Evolutionary conservation across 2,888 invertebrate genomes (phyloP).

Genomic region (Sarcophaga carnaria): DNA sequence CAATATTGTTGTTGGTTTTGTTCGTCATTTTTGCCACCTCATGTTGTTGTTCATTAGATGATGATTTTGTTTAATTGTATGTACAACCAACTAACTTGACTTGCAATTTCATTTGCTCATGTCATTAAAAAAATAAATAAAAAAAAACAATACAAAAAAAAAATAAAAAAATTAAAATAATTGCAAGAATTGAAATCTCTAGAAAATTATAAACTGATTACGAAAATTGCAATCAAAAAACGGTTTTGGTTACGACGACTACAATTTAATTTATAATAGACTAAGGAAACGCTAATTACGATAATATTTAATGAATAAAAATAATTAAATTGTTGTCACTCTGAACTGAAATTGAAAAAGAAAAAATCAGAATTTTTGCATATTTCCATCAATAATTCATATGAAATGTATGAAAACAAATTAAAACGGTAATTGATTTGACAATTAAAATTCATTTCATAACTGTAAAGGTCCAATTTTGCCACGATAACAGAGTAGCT

Average conservation of each 20-base stretch:
- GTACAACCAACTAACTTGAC: constrained; percentile 1
- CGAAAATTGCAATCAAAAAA: neutral
- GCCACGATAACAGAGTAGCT: no score
- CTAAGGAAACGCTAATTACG: neutral
- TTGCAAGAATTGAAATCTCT: neutral
- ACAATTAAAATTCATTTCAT: no score
- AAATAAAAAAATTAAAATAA: neutral
- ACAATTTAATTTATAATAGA: neutral
- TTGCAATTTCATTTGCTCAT: constrained; percentile 36
- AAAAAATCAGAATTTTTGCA: no score
- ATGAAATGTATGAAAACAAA: no score
- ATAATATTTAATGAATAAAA: no score
- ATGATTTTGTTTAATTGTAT: constrained; percentile 56
- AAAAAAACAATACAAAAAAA: neutral
- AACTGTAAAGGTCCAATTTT: no score
- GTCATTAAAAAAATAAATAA: neutral
- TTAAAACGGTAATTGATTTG: no score
- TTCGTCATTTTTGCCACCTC: constrained; percentile 62
- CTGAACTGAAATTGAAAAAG: no score
- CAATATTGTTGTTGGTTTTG: neutral
- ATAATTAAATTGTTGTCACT: no score
- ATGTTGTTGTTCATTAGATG: constrained; percentile 69
- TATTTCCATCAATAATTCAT: no score
- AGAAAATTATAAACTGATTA: neutral
- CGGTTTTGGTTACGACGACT: neutral